Percentiles rank a stretch among this genome's conserved stretches.
phyloP scores from a whole-genome alignment of 2,113 vertebrate genomes.

The Zosterops hypoxanthus region DNA sequence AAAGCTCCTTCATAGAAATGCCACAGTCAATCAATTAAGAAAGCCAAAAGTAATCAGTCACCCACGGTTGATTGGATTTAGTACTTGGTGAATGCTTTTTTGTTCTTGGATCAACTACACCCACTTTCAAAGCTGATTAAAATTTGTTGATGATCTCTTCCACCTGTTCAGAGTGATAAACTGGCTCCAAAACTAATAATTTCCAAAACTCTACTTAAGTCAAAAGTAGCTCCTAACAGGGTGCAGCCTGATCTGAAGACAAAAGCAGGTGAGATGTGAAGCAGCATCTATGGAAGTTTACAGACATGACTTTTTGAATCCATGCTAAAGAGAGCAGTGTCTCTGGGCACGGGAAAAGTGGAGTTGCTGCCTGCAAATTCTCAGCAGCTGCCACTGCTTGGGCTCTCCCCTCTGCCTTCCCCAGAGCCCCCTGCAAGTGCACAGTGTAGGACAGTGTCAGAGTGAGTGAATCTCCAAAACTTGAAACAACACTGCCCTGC shows the following conservation, averaged over 20 bases:
- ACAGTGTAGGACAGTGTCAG: neutral
- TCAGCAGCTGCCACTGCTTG: neutral
- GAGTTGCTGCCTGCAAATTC: neutral
- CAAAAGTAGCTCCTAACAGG: neutral
- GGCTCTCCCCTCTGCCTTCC: neutral
- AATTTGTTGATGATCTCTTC: conserved; percentile 58
- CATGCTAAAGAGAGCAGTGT: neutral
- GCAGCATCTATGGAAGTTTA: neutral
- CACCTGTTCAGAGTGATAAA: conserved; percentile 65
- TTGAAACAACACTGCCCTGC: neutral
- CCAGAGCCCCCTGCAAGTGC: neutral
- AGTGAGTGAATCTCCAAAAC: neutral
- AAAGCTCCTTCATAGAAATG: conserved; percentile 58
- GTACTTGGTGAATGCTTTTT: conserved; percentile 66
- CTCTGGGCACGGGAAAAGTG: neutral
- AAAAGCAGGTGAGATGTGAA: neutral
- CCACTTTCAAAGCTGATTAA: conserved; percentile 73
- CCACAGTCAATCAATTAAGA: conserved; percentile 68
- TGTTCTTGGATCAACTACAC: conserved; percentile 62
- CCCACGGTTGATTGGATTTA: conserved; percentile 67
- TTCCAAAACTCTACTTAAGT: conserved; percentile 14
- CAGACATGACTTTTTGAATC: neutral
- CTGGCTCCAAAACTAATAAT: conserved; percentile 45
- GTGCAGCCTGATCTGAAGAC: neutral
- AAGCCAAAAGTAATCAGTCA: conserved; percentile 71